These are phyloP conservation scores for Cyprinodon brontotheroides DNA, from an alignment of 2,113 vertebrate species.

Conservation along the genomic window DNA sequence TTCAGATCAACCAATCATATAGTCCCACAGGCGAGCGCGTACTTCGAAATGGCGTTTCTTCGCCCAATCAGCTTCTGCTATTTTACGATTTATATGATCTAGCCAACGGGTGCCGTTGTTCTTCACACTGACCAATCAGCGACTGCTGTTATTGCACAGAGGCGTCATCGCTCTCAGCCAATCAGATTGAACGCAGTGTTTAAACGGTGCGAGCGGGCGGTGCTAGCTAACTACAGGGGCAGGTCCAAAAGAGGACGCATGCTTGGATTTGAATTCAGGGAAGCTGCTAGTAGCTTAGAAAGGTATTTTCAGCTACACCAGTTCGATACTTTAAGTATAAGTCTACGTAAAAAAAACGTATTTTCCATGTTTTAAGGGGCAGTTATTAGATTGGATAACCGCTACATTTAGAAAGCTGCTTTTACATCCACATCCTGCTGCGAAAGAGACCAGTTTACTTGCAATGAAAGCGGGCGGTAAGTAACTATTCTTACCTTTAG, in stretches of 20 bases:
- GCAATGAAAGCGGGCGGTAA: conserved; percentile 85
- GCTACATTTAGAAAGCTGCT: conserved; percentile 31
- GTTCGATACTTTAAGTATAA: not conserved
- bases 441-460: conserved; percentile 49
- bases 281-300: conserved; percentile 28
- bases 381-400: not conserved
- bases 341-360: not conserved
- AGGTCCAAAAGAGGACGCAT: conserved; percentile 56
- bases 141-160: fast-evolving
- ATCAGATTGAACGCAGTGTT: conserved; percentile 69
- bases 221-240: conserved; percentile 60
- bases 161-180: conserved; percentile 56
- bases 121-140: conserved; percentile 54
- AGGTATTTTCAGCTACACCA: conserved; percentile 20
- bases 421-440: conserved; percentile 13
- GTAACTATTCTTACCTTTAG: conserved; percentile 33
- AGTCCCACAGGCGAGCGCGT: conserved; percentile 61
- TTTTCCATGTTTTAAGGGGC: not conserved
- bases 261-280: conserved; percentile 69
- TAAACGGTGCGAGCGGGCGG: conserved; percentile 81
- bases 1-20: conserved; percentile 63
- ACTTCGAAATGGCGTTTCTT: conserved; percentile 78
- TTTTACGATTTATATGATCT: conserved; percentile 39
- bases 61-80: conserved; percentile 58
- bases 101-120: conserved; percentile 47